A percentile compares a stretch with the other conserved stretches of the same genome.
Evolutionary conservation across 2,888 invertebrate species (phyloP).

Genomic region (Eupithecia exiguata): DNA sequence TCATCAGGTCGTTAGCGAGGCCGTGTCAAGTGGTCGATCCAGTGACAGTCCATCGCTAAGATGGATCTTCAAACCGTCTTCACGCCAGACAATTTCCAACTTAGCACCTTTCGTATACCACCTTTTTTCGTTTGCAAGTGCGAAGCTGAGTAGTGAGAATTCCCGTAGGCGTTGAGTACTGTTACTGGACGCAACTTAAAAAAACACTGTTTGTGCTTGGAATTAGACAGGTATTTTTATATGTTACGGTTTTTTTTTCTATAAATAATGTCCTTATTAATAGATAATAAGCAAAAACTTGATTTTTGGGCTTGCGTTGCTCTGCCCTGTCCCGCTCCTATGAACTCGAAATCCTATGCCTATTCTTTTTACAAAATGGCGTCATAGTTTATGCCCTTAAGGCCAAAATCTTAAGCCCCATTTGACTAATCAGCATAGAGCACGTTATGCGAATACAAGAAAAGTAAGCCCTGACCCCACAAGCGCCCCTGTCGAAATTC

Average conservation of each 20-base stretch:
- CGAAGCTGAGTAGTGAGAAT: slow-evolving; percentile 46
- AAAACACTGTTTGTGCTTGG: too few species aligned
- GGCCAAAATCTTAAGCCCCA: neutral
- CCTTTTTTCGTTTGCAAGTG: slow-evolving; percentile 36
- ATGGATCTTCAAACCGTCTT: slow-evolving; percentile 31
- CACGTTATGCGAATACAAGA: slow-evolving; percentile 23
- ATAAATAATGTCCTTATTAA: too few species aligned
- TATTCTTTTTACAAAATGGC: too few species aligned
- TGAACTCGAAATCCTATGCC: too few species aligned
- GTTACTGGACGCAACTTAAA: slow-evolving; percentile 58
- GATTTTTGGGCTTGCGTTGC: too few species aligned
- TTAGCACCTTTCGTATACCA: slow-evolving; percentile 27
- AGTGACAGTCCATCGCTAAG: slow-evolving; percentile 44
- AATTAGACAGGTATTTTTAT: too few species aligned
- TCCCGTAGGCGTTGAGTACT: slow-evolving; percentile 66
- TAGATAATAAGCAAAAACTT: too few species aligned
- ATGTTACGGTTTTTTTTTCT: too few species aligned
- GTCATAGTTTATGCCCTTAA: too few species aligned
- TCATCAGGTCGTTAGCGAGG: slow-evolving; percentile 66
- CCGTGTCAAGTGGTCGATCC: slow-evolving; percentile 62
- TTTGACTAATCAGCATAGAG: slow-evolving; percentile 1
- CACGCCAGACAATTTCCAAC: slow-evolving; percentile 40
- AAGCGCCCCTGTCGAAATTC: slow-evolving; percentile 38
- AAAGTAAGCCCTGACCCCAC: slow-evolving; percentile 38
- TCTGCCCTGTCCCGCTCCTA: too few species aligned